phyloP scores from a whole-genome alignment of 2,888 invertebrate species.

The Ochlodes sylvanus region DNA sequence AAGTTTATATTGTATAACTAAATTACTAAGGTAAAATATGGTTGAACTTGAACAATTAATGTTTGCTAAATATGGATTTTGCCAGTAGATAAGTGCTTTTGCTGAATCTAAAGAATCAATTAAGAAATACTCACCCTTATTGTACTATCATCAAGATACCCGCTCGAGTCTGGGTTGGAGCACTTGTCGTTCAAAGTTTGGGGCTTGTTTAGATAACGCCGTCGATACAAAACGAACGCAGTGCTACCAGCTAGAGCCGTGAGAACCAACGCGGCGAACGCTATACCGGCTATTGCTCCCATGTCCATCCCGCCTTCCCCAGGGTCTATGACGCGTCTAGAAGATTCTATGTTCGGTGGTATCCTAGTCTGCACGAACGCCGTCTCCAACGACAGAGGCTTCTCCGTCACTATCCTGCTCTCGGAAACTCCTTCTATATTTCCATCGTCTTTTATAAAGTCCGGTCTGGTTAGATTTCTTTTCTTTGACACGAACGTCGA shows the following conservation, averaged over 20 bases:
- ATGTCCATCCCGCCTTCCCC: conserved; percentile 79
- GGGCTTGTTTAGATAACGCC: conserved; percentile 91
- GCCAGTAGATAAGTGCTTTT: too few species aligned
- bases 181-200: conserved; percentile 93
- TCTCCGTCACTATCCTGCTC: conserved; percentile 76
- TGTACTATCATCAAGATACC: conserved; percentile 94
- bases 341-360: conserved; percentile 74
- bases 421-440: conserved; percentile 63
- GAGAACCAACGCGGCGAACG: conserved; percentile 87
- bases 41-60: too few species aligned
- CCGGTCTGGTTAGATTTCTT: conserved; percentile 68
- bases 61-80: too few species aligned
- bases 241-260: conserved; percentile 87
- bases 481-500: conserved; percentile 62
- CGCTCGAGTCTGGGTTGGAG: conserved; percentile 94
- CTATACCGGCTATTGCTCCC: conserved; percentile 88
- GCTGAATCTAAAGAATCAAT: neutral
- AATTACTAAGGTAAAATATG: too few species aligned
- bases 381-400: conserved; percentile 75
- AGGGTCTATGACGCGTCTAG: conserved; percentile 69
- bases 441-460: conserved; percentile 67
- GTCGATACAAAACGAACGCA: conserved; percentile 88
- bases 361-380: conserved; percentile 73
- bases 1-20: too few species aligned
- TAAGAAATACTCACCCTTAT: conserved; percentile 87